Base-by-base conservation (phyloP, 2,888 invertebrate species). In the Arctia plantaginis region DNA sequence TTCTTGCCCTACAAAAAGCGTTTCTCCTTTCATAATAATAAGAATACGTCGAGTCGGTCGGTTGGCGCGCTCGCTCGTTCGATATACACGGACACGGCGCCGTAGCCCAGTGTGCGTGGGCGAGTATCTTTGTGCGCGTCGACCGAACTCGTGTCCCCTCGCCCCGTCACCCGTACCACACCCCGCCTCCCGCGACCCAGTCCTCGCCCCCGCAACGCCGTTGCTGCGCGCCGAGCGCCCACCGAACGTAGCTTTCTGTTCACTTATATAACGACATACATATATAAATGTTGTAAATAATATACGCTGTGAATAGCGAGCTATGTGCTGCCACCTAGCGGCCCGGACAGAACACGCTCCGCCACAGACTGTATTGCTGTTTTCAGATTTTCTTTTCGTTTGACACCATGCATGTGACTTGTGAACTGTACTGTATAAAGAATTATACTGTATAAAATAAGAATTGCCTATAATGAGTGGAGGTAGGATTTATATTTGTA, bases 21-120 rank as follows among this genome's bases (percentile, higher is more conserved):
- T 95, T 95, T 95, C 95, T 95, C 94, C 95, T 95, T 95, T 95
- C 95, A 93, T 95, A 94, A 95, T 95, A 96, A 96, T 96, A 95
- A 96, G 96, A 96, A 96, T 96, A 96, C 96, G 96, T 92, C 93
- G 95, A 94, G 95, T 95, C 94, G 93, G 91, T 91, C 92, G 93
- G 92, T 90, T 92, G 93, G 93, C 93, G 92, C 93, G 93, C 92
- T 92, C 92, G 93, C 91, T 93, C 92, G 94, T 91, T 94, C 93
- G 93, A 93, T 94, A 93, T 87, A 92, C 92, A 92, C 91, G 90
- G 89, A 93, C 92, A 88, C 73, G 90, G 87, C 89, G 90, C 75
- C 82, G 79, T 55, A 80, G 55, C 84, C n/a, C 65, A 76, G 90
- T 91, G 93, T 91, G 92, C 85, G 91, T 85, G 90, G 78, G 83